Conservation (phyloP, 2,113 vertebrate species). For the Strix aluco region DNA sequence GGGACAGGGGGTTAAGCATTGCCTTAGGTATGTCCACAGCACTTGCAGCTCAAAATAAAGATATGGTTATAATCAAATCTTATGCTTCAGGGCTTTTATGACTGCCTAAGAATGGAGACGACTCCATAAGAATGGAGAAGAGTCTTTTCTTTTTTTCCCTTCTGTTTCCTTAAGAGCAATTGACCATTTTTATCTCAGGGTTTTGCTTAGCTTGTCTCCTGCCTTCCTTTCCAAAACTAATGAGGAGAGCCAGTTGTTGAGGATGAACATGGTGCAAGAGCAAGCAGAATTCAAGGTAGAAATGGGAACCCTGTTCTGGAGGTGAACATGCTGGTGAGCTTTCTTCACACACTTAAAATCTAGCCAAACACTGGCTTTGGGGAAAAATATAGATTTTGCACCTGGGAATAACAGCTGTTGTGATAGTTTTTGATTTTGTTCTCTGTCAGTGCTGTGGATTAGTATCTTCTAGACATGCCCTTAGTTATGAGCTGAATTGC, state of each 20-base stretch:
- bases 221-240: background rate
- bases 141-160: background rate
- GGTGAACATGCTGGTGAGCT: background rate
- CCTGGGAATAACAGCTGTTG: background rate
- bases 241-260: background rate
- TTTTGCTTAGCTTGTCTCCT: background rate
- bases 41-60: constrained; percentile 17
- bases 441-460: background rate
- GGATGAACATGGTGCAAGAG: background rate
- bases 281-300: background rate
- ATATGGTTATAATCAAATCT: constrained; percentile 15
- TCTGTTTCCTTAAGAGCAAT: background rate
- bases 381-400: background rate
- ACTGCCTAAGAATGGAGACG: background rate
- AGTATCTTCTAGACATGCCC: background rate
- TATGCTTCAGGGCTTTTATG: constrained; percentile 27
- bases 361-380: background rate
- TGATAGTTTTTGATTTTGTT: background rate
- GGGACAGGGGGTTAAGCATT: constrained; percentile 23
- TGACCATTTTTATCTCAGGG: background rate
- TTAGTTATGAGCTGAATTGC: constrained; percentile 2
- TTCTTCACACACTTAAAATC: background rate
- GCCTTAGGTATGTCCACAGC: constrained; percentile 23
- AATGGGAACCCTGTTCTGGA: background rate
- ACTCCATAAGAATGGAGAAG: background rate